Evolutionary conservation across 2,113 vertebrate genomes (phyloP).

Genomic region (Vimba vimba): DNA sequence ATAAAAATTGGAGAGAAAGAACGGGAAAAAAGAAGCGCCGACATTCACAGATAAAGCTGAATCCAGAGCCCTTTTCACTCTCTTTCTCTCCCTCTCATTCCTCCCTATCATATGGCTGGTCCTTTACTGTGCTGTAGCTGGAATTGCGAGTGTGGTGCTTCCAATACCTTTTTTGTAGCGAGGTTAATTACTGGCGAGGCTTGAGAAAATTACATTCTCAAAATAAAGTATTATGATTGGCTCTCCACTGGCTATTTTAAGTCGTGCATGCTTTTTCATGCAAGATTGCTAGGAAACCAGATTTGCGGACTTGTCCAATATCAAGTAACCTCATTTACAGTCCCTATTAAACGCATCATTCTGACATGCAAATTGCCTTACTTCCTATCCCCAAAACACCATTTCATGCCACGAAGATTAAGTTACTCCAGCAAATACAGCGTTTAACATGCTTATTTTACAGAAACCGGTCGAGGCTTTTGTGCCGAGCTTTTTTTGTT

Average conservation of each 20-base stretch:
- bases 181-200: constrained; percentile 84
- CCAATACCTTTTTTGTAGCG: constrained; percentile 79
- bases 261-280: constrained; percentile 71
- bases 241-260: constrained; percentile 75
- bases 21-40: constrained; percentile 66
- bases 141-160: constrained; percentile 76
- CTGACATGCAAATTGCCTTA: constrained; percentile 79
- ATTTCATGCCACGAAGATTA: constrained; percentile 72
- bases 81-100: constrained; percentile 47
- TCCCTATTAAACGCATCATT: constrained; percentile 76
- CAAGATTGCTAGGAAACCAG: constrained; percentile 77
- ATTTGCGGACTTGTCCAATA: constrained; percentile 77
- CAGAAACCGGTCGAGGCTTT: constrained; percentile 22
- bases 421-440: constrained; percentile 67
- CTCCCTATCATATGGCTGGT: constrained; percentile 70
- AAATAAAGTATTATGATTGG: constrained; percentile 81
- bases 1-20: constrained; percentile 72
- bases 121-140: constrained; percentile 75
- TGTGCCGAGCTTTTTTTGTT: constrained; percentile 2
- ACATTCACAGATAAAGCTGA: constrained; percentile 75
- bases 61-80: constrained; percentile 58
- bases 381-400: constrained; percentile 70
- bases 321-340: constrained; percentile 80
- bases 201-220: constrained; percentile 83
- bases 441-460: constrained; percentile 67